phyloP scores from a whole-genome alignment of 2,888 invertebrate genomes.

The Panorpa germanica region DNA sequence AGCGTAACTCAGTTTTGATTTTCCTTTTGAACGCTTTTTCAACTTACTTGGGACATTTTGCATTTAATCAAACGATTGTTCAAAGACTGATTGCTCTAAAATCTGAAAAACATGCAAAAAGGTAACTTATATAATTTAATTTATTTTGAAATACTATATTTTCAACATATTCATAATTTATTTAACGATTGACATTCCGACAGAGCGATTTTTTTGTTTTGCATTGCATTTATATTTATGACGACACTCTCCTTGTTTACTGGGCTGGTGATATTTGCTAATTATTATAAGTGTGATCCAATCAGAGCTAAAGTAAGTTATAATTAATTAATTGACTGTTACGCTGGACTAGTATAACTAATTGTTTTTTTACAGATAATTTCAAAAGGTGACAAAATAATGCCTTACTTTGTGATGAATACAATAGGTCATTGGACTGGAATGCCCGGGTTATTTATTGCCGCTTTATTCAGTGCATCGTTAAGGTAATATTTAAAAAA shows the following conservation, averaged over 20 bases:
- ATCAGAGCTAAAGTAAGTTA: slow-evolving; percentile 24
- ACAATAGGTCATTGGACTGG: slow-evolving; percentile 28
- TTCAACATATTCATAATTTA: no score
- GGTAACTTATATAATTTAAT: no score
- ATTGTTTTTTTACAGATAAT: slow-evolving; percentile 18
- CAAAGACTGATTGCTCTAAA: slow-evolving; percentile 46
- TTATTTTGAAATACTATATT: no score
- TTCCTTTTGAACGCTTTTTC: slow-evolving; percentile 34
- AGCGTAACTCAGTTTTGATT: slow-evolving; percentile 44
- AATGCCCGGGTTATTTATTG: slow-evolving; percentile 38
- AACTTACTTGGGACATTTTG: slow-evolving; percentile 40
- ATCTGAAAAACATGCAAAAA: slow-evolving; percentile 32
- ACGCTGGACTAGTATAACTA: no score
- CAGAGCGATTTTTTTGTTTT: slow-evolving; percentile 33
- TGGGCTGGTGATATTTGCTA: slow-evolving; percentile 34
- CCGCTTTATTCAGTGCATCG: slow-evolving; percentile 39
- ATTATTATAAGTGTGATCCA: slow-evolving; percentile 39
- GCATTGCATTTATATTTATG: slow-evolving; percentile 30
- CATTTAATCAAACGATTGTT: slow-evolving; percentile 53
- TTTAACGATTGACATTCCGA: no score
- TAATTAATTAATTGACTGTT: no score
- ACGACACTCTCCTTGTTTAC: slow-evolving; percentile 35
- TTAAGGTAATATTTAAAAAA: slow-evolving; percentile 21
- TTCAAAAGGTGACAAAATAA: slow-evolving; percentile 25
- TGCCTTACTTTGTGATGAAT: slow-evolving; percentile 36